phyloP scores from a whole-genome alignment of 2,888 invertebrate species.

The Drosophila anomalipes region DNA sequence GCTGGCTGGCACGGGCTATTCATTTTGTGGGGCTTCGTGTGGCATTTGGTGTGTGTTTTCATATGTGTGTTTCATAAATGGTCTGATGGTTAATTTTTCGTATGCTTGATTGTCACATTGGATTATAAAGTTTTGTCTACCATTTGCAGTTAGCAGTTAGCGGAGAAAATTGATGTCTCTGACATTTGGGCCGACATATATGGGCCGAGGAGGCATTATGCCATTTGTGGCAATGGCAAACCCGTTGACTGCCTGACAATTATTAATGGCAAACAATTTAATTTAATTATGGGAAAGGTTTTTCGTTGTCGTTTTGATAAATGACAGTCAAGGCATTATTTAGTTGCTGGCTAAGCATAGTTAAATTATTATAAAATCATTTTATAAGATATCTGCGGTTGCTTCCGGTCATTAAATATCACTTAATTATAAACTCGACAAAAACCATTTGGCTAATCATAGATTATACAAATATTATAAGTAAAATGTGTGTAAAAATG shows the following conservation, averaged over 20 bases:
- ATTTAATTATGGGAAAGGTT: constrained; percentile 77
- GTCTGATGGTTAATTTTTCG: constrained; percentile 76
- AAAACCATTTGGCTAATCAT: constrained; percentile 55
- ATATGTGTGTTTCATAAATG: constrained; percentile 63
- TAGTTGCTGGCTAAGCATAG: constrained; percentile 22
- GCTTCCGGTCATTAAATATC: constrained; percentile 71
- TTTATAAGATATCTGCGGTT: constrained; percentile 42
- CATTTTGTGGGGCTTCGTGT: constrained; percentile 68
- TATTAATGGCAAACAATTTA: constrained; percentile 75
- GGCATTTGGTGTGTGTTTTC: constrained; percentile 52
- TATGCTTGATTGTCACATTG: constrained; percentile 68
- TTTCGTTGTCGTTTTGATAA: constrained; percentile 36
- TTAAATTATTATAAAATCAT: constrained; percentile 32
- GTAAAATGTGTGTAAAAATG: constrained; percentile 34
- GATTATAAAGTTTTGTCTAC: constrained; percentile 70
- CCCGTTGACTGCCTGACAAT: constrained; percentile 61
- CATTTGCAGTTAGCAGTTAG: constrained; percentile 26
- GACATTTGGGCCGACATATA: constrained; percentile 76
- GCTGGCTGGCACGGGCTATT: constrained; percentile 8
- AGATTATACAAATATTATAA: constrained; percentile 34
- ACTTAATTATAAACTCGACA: constrained; percentile 58
- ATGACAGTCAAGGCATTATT: constrained; percentile 29
- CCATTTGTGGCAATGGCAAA: constrained; percentile 40
- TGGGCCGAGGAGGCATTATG: constrained; percentile 56
- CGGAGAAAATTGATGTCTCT: constrained; percentile 64